These are phyloP conservation scores for Iguana delicatissima DNA, from an alignment of 2,797 vertebrate species.

Conservation along the genomic window DNA sequence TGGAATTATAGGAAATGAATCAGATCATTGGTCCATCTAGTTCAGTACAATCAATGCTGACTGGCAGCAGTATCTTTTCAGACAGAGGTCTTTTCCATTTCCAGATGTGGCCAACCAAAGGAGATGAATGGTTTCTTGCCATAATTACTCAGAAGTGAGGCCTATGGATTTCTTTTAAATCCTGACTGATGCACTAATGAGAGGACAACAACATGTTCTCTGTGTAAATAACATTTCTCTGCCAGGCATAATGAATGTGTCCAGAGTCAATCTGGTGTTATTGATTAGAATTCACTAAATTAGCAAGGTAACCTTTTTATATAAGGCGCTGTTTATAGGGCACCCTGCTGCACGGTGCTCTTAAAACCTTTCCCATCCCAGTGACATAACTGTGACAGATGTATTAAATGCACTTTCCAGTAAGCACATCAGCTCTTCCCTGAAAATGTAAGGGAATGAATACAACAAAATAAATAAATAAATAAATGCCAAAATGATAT, in stretches of 20 bases:
- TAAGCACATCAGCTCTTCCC: slow-evolving; percentile 7
- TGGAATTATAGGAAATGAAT: background rate
- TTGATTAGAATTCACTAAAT: slow-evolving; percentile 59
- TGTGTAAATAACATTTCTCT: slow-evolving; percentile 49
- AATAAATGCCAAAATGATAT: background rate
- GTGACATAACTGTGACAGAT: slow-evolving; percentile 32
- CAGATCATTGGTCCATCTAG: background rate
- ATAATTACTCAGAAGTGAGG: background rate
- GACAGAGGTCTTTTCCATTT: background rate
- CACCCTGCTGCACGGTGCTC: slow-evolving; percentile 57
- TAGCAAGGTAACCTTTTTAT: slow-evolving; percentile 44
- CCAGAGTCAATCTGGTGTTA: slow-evolving; percentile 56
- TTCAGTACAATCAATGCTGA: background rate
- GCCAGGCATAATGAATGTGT: slow-evolving; percentile 59
- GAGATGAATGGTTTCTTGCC: too few species aligned
- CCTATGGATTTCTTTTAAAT: slow-evolving; percentile 35
- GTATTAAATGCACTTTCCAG: background rate
- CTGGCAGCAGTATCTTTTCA: background rate
- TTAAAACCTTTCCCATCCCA: slow-evolving; percentile 42
- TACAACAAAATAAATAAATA: background rate
- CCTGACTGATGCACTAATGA: slow-evolving; percentile 38
- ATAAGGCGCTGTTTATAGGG: slow-evolving; percentile 61
- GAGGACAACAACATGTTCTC: slow-evolving; percentile 47
- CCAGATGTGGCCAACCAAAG: background rate
- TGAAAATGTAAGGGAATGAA: slow-evolving; percentile 22